These are phyloP conservation scores for Epinotia nisella DNA, from an alignment of 2,888 invertebrate species.

Conservation along the genomic window DNA sequence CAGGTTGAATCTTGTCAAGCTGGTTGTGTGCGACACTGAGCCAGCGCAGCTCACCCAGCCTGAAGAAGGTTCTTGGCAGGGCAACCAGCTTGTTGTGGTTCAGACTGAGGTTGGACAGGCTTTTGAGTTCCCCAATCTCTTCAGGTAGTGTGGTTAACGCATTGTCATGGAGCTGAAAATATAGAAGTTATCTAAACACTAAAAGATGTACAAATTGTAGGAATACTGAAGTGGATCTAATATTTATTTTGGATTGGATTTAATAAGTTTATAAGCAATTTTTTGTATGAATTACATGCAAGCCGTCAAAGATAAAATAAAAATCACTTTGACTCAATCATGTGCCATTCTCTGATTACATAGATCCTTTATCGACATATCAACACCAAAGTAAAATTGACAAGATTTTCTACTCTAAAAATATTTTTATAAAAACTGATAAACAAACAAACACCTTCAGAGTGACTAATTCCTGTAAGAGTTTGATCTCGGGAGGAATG, in stretches of 20 bases:
- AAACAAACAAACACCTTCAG: conserved; percentile 85
- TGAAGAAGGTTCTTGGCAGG: conserved; percentile 88
- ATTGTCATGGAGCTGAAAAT: conserved; percentile 93
- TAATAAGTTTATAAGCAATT: background rate
- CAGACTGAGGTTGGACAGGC: conserved; percentile 87
- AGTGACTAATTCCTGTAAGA: conserved; percentile 87
- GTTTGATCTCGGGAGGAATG: conserved; percentile 87
- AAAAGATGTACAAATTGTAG: background rate
- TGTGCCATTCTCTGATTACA: background rate
- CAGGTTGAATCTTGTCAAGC: conserved; percentile 87
- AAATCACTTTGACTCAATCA: too few relatives aligned
- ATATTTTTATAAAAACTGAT: conserved; percentile 1
- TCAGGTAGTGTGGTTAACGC: conserved; percentile 88
- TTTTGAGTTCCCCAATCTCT: conserved; percentile 89
- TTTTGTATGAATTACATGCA: background rate
- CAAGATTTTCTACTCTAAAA: background rate
- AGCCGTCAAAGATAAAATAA: too few relatives aligned
- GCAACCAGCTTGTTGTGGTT: conserved; percentile 87
- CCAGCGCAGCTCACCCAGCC: conserved; percentile 87
- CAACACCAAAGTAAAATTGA: background rate
- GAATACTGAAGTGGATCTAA: background rate
- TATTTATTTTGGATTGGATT: background rate
- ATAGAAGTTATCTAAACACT: background rate
- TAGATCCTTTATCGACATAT: background rate
- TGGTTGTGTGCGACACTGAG: conserved; percentile 91